These are phyloP conservation scores for Morpho helenor DNA, from an alignment of 2,888 invertebrate genomes.

Conservation along the genomic window DNA sequence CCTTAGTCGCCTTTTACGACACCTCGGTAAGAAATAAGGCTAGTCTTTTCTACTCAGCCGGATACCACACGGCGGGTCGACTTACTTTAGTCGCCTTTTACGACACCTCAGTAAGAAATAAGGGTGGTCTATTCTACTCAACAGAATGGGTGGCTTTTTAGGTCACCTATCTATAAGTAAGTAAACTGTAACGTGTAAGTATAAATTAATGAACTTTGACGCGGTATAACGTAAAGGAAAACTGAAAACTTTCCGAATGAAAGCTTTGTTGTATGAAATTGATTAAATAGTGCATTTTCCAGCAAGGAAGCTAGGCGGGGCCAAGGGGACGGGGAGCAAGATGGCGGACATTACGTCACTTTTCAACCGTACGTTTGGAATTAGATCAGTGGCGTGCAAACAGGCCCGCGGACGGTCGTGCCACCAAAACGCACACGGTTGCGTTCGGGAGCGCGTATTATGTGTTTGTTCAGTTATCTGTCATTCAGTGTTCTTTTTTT, in stretches of 20 bases:
- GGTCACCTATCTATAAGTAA: too few relatives aligned
- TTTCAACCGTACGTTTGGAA: constrained; percentile 68
- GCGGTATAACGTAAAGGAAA: constrained; percentile 15
- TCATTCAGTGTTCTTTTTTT: constrained; percentile 29
- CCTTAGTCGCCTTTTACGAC: too few relatives aligned
- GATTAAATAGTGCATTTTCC: constrained; percentile 69
- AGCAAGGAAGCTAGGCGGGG: constrained; percentile 56
- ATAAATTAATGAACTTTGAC: too few relatives aligned
- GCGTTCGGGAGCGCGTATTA: constrained; percentile 34
- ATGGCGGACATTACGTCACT: constrained; percentile 75
- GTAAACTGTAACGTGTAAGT: too few relatives aligned
- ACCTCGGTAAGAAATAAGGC: too few relatives aligned
- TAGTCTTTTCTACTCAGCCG: too few relatives aligned
- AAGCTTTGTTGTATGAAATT: constrained; percentile 56
- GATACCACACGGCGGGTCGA: too few relatives aligned
- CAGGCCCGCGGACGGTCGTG: constrained; percentile 42
- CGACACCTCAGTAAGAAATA: too few relatives aligned
- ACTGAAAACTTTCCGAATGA: constrained; percentile 25
- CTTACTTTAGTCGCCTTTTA: too few relatives aligned
- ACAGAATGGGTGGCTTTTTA: too few relatives aligned
- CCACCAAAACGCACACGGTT: constrained; percentile 3
- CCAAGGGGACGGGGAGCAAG: constrained; percentile 45
- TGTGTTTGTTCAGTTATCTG: constrained; percentile 44
- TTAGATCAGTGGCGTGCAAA: constrained; percentile 70
- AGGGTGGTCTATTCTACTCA: too few relatives aligned